phyloP scores from a whole-genome alignment of 1,140 invertebrate genomes.

The Riptortus pedestris region DNA sequence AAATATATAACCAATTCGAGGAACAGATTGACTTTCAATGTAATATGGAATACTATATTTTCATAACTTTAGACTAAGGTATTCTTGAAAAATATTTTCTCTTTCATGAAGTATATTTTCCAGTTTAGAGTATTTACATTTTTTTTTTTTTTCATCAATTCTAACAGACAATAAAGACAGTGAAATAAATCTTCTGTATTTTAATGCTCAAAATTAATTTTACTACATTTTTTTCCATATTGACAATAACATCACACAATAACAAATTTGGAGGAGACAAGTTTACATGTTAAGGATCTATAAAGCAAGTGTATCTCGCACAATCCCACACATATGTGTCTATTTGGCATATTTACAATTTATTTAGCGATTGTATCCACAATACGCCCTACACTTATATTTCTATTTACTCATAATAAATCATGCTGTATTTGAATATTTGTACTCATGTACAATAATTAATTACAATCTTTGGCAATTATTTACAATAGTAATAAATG shows the following conservation, averaged over 20 bases:
- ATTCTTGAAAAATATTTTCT: constrained; percentile 10
- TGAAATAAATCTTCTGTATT: constrained; percentile 8
- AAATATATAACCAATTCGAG: no score
- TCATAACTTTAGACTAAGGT: not conserved
- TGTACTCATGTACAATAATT: constrained; percentile 15
- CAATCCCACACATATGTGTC: constrained; percentile 14
- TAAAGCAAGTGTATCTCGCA: constrained; percentile 11
- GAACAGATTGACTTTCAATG: not conserved
- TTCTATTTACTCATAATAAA: not conserved
- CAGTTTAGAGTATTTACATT: constrained; percentile 11
- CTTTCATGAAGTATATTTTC: constrained; percentile 5
- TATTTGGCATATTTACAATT: constrained; percentile 19
- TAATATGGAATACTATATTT: constrained; percentile 6
- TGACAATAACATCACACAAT: constrained; percentile 16
- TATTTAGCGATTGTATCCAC: constrained; percentile 11
- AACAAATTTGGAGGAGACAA: constrained; percentile 16
- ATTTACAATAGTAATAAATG: constrained; percentile 14
- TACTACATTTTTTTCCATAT: not conserved
- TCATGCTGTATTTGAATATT: constrained; percentile 11
- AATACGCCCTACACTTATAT: constrained; percentile 9
- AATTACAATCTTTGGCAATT: constrained; percentile 11
- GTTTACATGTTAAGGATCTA: constrained; percentile 18
- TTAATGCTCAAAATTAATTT: not conserved
- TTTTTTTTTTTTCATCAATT: not conserved
- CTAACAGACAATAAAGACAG: constrained; percentile 3